Evolutionary conservation across 2,888 invertebrate genomes (phyloP).

Genomic region (Sesamia inferens): DNA sequence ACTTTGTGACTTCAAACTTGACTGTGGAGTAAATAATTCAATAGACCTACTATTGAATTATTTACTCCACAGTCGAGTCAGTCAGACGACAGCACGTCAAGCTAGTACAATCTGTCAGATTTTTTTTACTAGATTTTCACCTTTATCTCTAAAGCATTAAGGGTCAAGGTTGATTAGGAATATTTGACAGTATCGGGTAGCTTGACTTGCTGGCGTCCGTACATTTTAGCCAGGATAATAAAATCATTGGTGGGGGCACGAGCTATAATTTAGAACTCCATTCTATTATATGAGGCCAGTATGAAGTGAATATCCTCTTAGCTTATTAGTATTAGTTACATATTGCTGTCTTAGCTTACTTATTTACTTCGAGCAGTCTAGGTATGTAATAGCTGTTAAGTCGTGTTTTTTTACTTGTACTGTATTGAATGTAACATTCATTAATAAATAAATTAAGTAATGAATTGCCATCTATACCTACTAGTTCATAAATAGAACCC

Average conservation of each 20-base stretch:
- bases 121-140: too few relatives aligned
- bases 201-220: not conserved
- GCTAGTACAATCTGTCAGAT: too few relatives aligned
- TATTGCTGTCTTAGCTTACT: not conserved
- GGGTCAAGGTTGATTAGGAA: too few relatives aligned
- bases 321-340: too few relatives aligned
- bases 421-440: not conserved
- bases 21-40: not conserved
- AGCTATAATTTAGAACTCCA: not conserved
- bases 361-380: not conserved
- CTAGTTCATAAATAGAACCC: not conserved
- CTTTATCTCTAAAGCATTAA: too few relatives aligned
- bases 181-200: too few relatives aligned
- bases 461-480: not conserved
- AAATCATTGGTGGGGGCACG: not conserved
- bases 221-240: not conserved
- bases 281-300: not conserved
- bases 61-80: too few relatives aligned
- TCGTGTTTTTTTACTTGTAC: not conserved
- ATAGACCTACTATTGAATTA: too few relatives aligned
- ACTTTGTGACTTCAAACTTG: not conserved
- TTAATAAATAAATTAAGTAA: not conserved
- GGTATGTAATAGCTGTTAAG: not conserved
- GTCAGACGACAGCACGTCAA: too few relatives aligned
- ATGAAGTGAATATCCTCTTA: not conserved